phyloP scores from a whole-genome alignment of 2,797 vertebrate species.

The Artibeus lituratus region DNA sequence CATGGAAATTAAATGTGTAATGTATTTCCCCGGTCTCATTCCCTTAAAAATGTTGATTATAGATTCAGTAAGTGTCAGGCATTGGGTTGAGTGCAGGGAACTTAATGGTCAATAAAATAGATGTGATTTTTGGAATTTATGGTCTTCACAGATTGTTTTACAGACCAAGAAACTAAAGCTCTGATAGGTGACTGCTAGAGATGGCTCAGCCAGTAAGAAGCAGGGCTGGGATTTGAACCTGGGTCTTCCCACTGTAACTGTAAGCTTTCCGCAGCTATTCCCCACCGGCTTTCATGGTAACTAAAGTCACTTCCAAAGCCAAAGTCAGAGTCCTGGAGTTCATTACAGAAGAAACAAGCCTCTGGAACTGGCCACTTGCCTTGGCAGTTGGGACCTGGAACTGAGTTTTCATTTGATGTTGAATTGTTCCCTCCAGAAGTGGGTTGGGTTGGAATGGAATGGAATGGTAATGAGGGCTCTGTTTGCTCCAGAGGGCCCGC shows the following conservation, averaged over 20 bases:
- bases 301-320: not conserved
- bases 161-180: not conserved
- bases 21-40: not conserved
- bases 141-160: not conserved
- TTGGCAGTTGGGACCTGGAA: constrained; percentile 44
- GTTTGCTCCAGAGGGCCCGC: not conserved
- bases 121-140: not conserved
- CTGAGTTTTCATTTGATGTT: constrained; percentile 17
- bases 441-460: constrained; percentile 9
- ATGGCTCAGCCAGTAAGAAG: not conserved
- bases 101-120: not conserved
- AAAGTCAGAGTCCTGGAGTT: constrained; percentile 47
- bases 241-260: not conserved
- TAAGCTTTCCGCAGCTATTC: not conserved
- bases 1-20: not conserved
- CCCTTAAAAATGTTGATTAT: not conserved
- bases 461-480: constrained; percentile 57
- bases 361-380: constrained; percentile 31
- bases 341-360: constrained; percentile 24
- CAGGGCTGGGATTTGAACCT: not conserved
- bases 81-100: not conserved
- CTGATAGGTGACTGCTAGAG: not conserved
- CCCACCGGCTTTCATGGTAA: not conserved
- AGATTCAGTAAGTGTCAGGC: not conserved
- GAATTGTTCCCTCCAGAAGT: not conserved